Evolutionary conservation across 2,797 vertebrate species (phyloP).

Genomic region (Sebastes goodei): DNA sequence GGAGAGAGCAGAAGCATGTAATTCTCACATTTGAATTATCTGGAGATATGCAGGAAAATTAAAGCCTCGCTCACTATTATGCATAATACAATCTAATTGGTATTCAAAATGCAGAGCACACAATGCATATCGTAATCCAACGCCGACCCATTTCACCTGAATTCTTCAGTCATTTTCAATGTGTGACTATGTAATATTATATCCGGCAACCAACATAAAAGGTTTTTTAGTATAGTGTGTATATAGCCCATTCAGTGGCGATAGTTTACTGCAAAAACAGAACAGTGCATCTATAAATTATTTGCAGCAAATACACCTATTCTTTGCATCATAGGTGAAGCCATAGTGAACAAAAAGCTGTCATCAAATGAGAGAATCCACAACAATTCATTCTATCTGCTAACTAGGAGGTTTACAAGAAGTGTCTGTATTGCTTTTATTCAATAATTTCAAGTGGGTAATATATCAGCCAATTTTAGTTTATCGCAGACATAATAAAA

Average conservation of each 20-base stretch:
- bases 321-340: background rate
- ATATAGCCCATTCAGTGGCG: background rate
- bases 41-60: slow-evolving; percentile 48
- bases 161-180: slow-evolving; percentile 22
- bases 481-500: background rate
- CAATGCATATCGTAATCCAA: slow-evolving; percentile 49
- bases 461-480: background rate
- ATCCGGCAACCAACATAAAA: background rate
- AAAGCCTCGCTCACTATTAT: slow-evolving; percentile 37
- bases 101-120: slow-evolving; percentile 52
- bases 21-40: slow-evolving; percentile 64
- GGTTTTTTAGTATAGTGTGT: background rate
- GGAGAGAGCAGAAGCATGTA: slow-evolving; percentile 38
- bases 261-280: background rate
- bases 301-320: background rate
- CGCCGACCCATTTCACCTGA: slow-evolving; percentile 42
- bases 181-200: background rate
- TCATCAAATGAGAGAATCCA: background rate
- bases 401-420: background rate
- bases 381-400: background rate
- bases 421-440: background rate
- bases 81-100: slow-evolving; percentile 40
- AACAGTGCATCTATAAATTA: background rate
- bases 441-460: background rate
- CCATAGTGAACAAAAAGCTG: background rate